Percentiles rank a stretch among this genome's conserved stretches.
phyloP scores from a whole-genome alignment of 2,113 vertebrate genomes.

The Trachemys scripta region DNA sequence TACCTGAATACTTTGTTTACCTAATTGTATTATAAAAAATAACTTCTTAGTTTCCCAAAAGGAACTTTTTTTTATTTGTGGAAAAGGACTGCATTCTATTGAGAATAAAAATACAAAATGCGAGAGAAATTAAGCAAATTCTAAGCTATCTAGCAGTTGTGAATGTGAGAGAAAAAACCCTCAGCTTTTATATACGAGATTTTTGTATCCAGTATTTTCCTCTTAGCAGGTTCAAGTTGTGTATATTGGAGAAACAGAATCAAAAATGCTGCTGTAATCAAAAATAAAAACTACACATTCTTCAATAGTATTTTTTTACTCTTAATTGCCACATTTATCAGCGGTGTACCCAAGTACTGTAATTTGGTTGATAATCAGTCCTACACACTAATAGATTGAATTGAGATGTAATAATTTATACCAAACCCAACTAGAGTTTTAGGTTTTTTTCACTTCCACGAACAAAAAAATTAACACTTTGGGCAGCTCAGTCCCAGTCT shows the following conservation, averaged over 20 bases:
- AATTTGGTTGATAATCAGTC: conserved; percentile 14
- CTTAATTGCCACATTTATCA: conserved; percentile 2
- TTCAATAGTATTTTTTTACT: not conserved
- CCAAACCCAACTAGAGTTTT: not conserved
- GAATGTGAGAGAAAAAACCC: accelerated
- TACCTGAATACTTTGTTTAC: not conserved
- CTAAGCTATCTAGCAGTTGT: not conserved
- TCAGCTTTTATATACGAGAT: not conserved
- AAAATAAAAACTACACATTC: not conserved
- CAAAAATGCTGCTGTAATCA: not conserved
- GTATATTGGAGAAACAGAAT: not conserved
- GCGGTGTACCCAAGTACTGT: not conserved
- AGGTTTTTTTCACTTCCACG: conserved; percentile 6
- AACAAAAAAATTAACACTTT: conserved; percentile 11
- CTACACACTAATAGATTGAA: not conserved
- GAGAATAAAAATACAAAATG: not conserved
- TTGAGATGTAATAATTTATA: conserved; percentile 19
- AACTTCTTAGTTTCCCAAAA: not conserved
- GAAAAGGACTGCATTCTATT: not conserved
- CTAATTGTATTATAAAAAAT: not conserved
- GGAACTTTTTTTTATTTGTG: not conserved
- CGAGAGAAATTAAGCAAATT: not conserved
- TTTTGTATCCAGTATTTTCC: not conserved
- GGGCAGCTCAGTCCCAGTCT: conserved; percentile 43
- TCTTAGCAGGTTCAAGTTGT: not conserved